Percentiles rank a stretch among this genome's conserved stretches.
Conservation (phyloP, 2,888 invertebrate species). For the Drosophila greeni region DNA sequence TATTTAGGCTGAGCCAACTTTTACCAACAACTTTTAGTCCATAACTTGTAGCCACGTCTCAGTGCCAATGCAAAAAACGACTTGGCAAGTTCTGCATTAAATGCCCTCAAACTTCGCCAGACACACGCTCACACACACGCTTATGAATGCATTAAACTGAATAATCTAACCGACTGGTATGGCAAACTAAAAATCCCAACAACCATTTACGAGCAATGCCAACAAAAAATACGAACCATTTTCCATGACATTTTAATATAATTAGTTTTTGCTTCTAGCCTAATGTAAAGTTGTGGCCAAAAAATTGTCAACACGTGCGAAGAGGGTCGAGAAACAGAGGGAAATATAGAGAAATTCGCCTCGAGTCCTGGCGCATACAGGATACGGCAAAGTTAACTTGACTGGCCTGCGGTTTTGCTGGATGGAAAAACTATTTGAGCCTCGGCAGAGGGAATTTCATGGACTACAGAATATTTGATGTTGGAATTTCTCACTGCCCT, state of each 20-base stretch:
- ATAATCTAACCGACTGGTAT: conserved; percentile 36
- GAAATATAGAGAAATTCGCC: conserved; percentile 19
- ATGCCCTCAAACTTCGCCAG: conserved; percentile 46
- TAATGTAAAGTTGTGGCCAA: conserved; percentile 69
- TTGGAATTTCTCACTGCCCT: conserved; percentile 53
- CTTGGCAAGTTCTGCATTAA: conserved; percentile 66
- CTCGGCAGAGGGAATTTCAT: conserved; percentile 53
- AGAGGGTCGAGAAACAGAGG: conserved; percentile 12
- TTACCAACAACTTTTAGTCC: conserved; percentile 23
- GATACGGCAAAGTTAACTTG: conserved; percentile 49
- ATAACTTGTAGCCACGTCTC: conserved; percentile 39
- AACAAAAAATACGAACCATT: conserved; percentile 54
- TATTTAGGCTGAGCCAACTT: conserved; percentile 31
- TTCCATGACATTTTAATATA: conserved; percentile 72
- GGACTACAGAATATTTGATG: conserved; percentile 68
- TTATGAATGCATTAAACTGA: conserved; percentile 37
- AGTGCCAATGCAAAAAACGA: conserved; percentile 35
- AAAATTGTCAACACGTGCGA: conserved; percentile 64
- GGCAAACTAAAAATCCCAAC: conserved; percentile 47
- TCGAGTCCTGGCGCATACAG: conserved; percentile 50
- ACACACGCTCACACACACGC: conserved; percentile 1
- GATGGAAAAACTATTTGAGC: conserved; percentile 60
- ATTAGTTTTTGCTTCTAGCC: conserved; percentile 68
- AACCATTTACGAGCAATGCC: conserved; percentile 63
- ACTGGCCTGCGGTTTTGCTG: conserved; percentile 55